A percentile compares a stretch with the other conserved stretches of the same genome.
Conservation (phyloP, 2,888 invertebrate species). For the Fragum fragum region DNA sequence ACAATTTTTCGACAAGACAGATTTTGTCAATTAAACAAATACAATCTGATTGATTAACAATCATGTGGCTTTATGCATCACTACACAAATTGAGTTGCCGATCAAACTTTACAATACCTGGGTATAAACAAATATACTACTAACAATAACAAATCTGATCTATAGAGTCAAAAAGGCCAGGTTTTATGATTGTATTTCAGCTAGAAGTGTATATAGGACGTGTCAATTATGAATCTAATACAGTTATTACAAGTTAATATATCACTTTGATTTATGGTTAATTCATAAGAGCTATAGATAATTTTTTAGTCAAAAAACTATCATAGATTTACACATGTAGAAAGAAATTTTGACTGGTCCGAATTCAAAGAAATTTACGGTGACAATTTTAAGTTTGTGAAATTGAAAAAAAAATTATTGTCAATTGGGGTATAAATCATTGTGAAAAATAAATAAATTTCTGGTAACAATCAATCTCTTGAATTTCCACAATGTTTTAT, state of each 20-base stretch:
- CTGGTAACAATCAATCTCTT: too few relatives aligned
- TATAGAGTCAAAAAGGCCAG: constrained; percentile 23
- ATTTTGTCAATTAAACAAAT: constrained; percentile 27
- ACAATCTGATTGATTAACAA: constrained; percentile 28
- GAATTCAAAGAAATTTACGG: too few relatives aligned
- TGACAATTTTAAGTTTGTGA: too few relatives aligned
- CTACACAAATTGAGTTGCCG: constrained; percentile 25
- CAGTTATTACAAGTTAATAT: constrained; percentile 21
- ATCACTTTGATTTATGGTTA: constrained; percentile 25
- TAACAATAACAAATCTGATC: constrained; percentile 23
- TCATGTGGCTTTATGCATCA: constrained; percentile 14
- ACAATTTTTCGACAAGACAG: constrained; percentile 23
- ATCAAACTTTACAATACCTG: constrained; percentile 36
- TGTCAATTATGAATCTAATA: constrained; percentile 57
- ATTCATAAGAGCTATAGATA: not conserved
- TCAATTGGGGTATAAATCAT: too few relatives aligned
- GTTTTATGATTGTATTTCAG: constrained; percentile 48
- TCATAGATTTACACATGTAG: too few relatives aligned
- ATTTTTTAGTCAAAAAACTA: too few relatives aligned
- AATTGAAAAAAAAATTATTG: too few relatives aligned
- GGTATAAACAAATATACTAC: constrained; percentile 33
- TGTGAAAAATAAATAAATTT: too few relatives aligned
- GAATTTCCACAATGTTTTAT: too few relatives aligned
- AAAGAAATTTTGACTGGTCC: too few relatives aligned
- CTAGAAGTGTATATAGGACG: constrained; percentile 49